These are phyloP conservation scores for Hyposoter didymator DNA, from an alignment of 2,888 invertebrate species.

Conservation along the genomic window DNA sequence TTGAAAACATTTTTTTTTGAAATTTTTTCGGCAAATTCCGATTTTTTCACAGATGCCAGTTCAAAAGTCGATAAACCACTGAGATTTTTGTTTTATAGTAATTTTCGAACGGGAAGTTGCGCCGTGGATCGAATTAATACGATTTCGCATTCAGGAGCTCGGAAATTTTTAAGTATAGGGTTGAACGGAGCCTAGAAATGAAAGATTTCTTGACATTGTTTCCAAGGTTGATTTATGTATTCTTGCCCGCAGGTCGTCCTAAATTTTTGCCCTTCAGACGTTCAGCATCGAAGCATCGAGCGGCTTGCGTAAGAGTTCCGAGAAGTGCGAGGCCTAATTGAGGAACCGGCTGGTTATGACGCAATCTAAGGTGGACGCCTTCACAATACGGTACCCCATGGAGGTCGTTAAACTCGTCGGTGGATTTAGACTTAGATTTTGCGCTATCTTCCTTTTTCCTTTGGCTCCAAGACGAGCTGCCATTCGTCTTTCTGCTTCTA, in stretches of 20 bases:
- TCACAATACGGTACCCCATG: constrained; percentile 63
- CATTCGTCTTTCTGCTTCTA: constrained; percentile 42
- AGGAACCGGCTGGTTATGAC: constrained; percentile 71
- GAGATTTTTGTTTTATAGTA: neutral
- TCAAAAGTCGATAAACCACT: neutral
- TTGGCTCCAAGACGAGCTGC: neutral
- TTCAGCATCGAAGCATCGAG: constrained; percentile 25
- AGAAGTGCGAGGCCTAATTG: constrained; percentile 63
- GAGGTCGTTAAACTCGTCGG: constrained; percentile 76
- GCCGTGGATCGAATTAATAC: neutral
- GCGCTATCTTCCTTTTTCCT: constrained; percentile 39
- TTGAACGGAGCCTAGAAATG: neutral
- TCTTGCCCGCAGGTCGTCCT: constrained; percentile 1
- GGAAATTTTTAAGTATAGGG: neutral
- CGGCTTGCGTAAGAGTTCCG: constrained; percentile 28
- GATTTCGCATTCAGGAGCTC: neutral
- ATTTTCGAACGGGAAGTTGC: neutral
- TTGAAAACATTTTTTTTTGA: neutral
- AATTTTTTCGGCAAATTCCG: neutral
- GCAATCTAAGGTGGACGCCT: constrained; percentile 75
- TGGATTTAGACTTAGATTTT: constrained; percentile 72
- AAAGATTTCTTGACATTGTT: constrained; percentile 12
- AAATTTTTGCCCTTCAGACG: constrained; percentile 47
- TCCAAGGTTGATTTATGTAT: constrained; percentile 15
- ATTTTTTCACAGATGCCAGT: neutral